A percentile compares a stretch with the other conserved stretches of the same genome.
Evolutionary conservation across 2,888 invertebrate genomes (phyloP).

Genomic region (Torymus texanus): DNA sequence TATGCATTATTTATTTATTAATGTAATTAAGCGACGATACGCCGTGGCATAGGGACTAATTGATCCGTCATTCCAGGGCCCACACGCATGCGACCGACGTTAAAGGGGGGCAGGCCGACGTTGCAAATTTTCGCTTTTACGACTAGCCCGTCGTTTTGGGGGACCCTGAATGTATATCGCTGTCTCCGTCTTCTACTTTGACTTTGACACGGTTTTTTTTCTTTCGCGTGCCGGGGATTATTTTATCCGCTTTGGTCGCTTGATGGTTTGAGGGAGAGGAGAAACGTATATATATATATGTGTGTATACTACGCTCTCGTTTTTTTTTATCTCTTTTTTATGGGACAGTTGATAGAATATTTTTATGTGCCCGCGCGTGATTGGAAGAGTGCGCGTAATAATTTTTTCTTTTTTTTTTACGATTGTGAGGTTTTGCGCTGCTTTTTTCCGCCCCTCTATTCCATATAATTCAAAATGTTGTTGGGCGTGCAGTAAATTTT

Average conservation of each 20-base stretch:
- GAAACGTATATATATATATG: not conserved
- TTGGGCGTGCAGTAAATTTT: slow-evolving; percentile 7
- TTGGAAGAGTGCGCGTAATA: slow-evolving; percentile 42
- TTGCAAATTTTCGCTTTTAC: slow-evolving; percentile 4
- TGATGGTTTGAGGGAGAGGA: slow-evolving; percentile 8
- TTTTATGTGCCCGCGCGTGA: slow-evolving; percentile 30
- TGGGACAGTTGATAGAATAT: slow-evolving; percentile 42
- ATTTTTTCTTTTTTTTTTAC: slow-evolving; percentile 46
- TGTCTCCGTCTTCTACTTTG: not conserved
- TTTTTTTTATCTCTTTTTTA: slow-evolving; percentile 34
- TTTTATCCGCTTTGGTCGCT: slow-evolving; percentile 10
- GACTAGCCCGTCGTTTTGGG: not conserved
- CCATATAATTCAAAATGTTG: slow-evolving; percentile 26
- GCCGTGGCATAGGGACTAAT: slow-evolving; percentile 9
- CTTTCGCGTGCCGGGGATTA: slow-evolving; percentile 9
- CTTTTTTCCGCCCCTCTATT: not conserved
- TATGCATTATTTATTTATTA: slow-evolving; percentile 53
- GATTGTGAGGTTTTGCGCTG: slow-evolving; percentile 33
- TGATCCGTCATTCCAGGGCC: slow-evolving; percentile 1
- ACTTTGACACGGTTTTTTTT: slow-evolving; percentile 22
- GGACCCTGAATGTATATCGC: no score
- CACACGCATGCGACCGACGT: no score
- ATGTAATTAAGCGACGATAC: slow-evolving; percentile 36
- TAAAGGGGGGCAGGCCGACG: no score
- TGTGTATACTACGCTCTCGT: no score